Evolutionary conservation across 2,113 vertebrate genomes (phyloP), one percentile per base, ranked within the genome.

Genomic region (Pyxicephalus adspersus): DNA sequence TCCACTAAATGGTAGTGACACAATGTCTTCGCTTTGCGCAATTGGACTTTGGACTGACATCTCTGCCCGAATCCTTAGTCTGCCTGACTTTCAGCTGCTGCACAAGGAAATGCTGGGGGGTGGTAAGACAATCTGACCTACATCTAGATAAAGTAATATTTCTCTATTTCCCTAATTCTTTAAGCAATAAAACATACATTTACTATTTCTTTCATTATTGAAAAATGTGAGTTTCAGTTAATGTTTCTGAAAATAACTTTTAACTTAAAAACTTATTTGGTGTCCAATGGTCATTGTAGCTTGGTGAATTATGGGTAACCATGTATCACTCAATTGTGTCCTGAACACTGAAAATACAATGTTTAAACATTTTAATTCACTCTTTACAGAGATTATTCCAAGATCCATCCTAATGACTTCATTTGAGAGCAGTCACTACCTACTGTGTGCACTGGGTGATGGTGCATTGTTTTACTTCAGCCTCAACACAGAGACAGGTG

Each of bases 71-170:
- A 96, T 99, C 82, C 92, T 98, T 11, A 97, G 96, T 81, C 92
- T 99, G 50, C 97, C 98, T 1, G 96, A 95, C 8, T 99, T 99
- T 73, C 96, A 95, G 0, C 90, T 96, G 22, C 90, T 99, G 87
- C 98, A 99, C 91, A 99, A 98, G 84, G 98, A 99, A 89, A 99
- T 99, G 98, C 91, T 99, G 83, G 98, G 97, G 17, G 98, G 98
- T 96, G 97, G 98, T 99, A 84, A 89, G 94, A 71, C 4, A 19
- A 45, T 6, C 3, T 9, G 38, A 45, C 11, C 38, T 45, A 1
- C 5, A 13, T 45, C 2, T 45, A 45, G 38, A 9, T 45, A 2
- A 45, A 45, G 15, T 45, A 45, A 13, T 9, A 1, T 6, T 45
- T n/a, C 6, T 45, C 8, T 13, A 9, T 45, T 13, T 13, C 8